phyloP scores from a whole-genome alignment of 2,888 invertebrate genomes.

The Omphaloscelis lunosa region DNA sequence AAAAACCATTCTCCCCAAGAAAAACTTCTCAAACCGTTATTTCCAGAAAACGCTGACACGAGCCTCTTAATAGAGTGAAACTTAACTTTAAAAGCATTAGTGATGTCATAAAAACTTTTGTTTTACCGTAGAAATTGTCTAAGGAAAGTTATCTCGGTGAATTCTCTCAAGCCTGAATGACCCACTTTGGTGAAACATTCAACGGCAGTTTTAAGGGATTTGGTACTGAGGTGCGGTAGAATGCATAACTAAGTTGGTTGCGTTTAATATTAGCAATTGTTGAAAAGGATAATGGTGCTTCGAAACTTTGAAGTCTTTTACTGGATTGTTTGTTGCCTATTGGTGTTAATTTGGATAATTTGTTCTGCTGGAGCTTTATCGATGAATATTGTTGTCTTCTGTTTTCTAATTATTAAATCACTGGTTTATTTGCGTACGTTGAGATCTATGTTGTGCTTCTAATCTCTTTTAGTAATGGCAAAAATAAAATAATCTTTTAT shows the following conservation, averaged over 20 bases:
- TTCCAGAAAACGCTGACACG: slow-evolving; percentile 54
- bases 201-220: slow-evolving; percentile 60
- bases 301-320: slow-evolving; percentile 14
- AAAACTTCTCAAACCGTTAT: slow-evolving; percentile 25
- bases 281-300: slow-evolving; percentile 13
- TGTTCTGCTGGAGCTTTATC: neutral
- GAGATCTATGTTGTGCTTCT: slow-evolving; percentile 1
- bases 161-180: slow-evolving; percentile 47
- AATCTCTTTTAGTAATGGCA: slow-evolving; percentile 7
- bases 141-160: slow-evolving; percentile 57
- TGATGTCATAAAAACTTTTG: slow-evolving; percentile 66
- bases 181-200: slow-evolving; percentile 51
- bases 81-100: slow-evolving; percentile 61
- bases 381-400: neutral
- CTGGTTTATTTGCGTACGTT: neutral
- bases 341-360: neutral
- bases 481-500: slow-evolving; percentile 20
- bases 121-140: slow-evolving; percentile 59
- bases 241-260: slow-evolving; percentile 57
- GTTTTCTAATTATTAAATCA: neutral
- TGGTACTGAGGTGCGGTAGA: slow-evolving; percentile 41
- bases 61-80: slow-evolving; percentile 55
- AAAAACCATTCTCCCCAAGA: slow-evolving; percentile 16
- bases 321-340: slow-evolving; percentile 3
- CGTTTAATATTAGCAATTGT: slow-evolving; percentile 44